Evolutionary conservation across 2,113 vertebrate genomes (phyloP).

Genomic region (Etheostoma cragini): DNA sequence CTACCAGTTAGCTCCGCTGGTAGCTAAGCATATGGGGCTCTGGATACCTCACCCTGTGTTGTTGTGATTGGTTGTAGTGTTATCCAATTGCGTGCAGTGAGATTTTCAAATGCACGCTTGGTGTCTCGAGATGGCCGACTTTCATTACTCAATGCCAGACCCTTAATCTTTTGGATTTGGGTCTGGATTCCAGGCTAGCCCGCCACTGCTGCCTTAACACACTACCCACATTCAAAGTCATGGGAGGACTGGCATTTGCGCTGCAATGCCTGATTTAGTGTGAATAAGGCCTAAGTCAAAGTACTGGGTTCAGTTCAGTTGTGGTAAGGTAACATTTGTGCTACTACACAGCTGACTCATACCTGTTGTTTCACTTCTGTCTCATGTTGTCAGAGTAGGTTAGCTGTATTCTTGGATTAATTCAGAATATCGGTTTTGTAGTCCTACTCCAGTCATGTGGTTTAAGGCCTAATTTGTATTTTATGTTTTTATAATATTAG

Average conservation of each 20-base stretch:
- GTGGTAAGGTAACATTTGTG: constrained; percentile 5
- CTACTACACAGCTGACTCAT: constrained; percentile 24
- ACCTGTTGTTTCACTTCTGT: constrained; percentile 24
- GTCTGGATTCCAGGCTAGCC: too few species aligned
- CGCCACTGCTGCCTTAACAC: background rate
- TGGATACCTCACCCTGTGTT: too few species aligned
- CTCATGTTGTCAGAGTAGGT: constrained; percentile 17
- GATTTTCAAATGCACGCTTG: too few species aligned
- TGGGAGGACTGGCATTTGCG: background rate
- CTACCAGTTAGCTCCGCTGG: too few species aligned
- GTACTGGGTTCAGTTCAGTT: background rate
- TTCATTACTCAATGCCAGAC: too few species aligned
- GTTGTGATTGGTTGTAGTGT: too few species aligned
- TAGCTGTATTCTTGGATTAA: background rate
- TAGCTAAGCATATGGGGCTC: too few species aligned
- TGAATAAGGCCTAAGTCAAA: background rate
- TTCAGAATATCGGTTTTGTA: background rate
- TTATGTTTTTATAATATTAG: background rate
- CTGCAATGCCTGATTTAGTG: background rate
- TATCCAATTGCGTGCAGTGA: too few species aligned
- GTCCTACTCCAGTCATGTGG: background rate
- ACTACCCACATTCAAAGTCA: background rate
- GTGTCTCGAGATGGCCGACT: too few species aligned
- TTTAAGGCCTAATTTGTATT: background rate
- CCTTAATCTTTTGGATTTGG: too few species aligned